Evolutionary conservation across 2,113 vertebrate species (phyloP), one percentile per base, ranked within the genome.

Genomic region (Eleginops maclovinus): DNA sequence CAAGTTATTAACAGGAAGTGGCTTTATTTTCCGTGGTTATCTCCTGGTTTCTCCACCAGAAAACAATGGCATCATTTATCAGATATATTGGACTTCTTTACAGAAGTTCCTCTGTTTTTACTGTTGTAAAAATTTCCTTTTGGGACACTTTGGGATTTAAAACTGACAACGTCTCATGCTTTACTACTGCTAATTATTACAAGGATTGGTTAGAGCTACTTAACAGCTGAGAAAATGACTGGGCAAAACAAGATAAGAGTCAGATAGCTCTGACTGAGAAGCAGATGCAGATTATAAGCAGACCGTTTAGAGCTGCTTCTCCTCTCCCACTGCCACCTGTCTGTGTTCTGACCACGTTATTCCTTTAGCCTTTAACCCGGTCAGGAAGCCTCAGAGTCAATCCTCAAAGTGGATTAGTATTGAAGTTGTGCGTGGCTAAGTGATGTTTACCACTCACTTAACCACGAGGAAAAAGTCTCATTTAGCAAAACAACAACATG

Each of bases 341-440:
- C 72, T 63, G 58, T 12, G 13, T 63, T 73, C 67, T 31, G 53
- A 58, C 64, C 61, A 53, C 68, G 82, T 77, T 77, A 86, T 91
- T 77, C 55, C 74, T 85, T 89, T 53, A 84, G 81, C 67, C 74
- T 58, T 83, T 66, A 51, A 49, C 62, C 73, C 41, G 60, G 24
- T 11, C 36, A 17, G 31, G 64, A 62, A 74, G 75, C 49, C 61
- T 46, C 72, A 56, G 68, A 79, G 75, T 87, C 81, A 84, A 87
- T 90, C 89, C 90, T 91, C 88, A 83, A 44, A 59, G 56, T 50
- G 86, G 88, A 91, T 93, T 92, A 92, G 76, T 69, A 65, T 71
- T 86, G 63, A 76, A 83, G 89, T 69, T 83, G 77, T 79, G 43
- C 62, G 77, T 13, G 11, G 62, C 82, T 75, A 86, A 90, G 81